Evolutionary conservation across 2,797 vertebrate species (phyloP), one percentile per base, ranked within the genome.

Genomic region (Rhyacichthys aspro): DNA sequence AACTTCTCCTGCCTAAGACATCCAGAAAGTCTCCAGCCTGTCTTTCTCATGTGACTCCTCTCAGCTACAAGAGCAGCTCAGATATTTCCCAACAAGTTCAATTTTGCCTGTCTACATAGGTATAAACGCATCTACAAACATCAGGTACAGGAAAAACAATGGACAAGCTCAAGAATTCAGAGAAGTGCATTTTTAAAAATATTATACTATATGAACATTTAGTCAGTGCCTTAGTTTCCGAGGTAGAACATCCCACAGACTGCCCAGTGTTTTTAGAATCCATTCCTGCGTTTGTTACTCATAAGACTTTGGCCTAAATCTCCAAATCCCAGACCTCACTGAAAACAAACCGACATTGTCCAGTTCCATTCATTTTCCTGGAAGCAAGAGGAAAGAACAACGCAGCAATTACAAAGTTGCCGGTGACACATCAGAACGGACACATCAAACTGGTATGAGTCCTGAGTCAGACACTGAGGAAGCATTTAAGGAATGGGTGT

Each of bases 401-500:
- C 42, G 43, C 43, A 78, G 74, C 63, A 79, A 70, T 54, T 74
- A 76, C 71, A 86, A 72, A 57, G 64, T 63, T 57, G 72, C 55
- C 38, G 76, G 83, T 82, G 85, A 82, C 78, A 76, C 82, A 86
- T 63, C 55, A 17, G 71, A 55, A 71, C 68, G 73, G 69, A 76
- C 59, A 66, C 64, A 70, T 64, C 52, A 34, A 39, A 11, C 67
- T 55, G 64, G 56, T 81, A 76, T 46, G 19, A 63, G 50, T 34
- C 77, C 70, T 84, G 82, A 88, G 76, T 88, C 82, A 84, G 49
- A 72, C 42, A 14, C 34, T 46, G 55, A 67, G 34, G 55, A 84
- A 74, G 77, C 80, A 84, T 89, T 61, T 85, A 71, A 83, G 86
- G 87, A 89, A 88, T 86, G 81, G 76, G 53, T 78, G 71, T 81